phyloP scores from a whole-genome alignment of 2,888 invertebrate species.

The Malacosoma neustria region DNA sequence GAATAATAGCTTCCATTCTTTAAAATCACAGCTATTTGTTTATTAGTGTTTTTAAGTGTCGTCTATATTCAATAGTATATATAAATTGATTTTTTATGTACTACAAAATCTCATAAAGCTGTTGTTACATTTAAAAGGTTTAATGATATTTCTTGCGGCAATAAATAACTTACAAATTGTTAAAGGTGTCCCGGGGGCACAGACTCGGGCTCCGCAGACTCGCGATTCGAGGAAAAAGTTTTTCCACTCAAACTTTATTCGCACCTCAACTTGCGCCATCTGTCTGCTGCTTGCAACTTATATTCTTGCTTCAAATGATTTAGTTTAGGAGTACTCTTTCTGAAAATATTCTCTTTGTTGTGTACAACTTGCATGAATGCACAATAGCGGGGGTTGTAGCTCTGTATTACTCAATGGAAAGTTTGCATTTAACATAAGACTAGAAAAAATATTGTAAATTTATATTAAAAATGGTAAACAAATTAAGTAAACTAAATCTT shows the following conservation, averaged over 20 bases:
- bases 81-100: constrained; percentile 3
- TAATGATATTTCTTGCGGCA: constrained; percentile 66
- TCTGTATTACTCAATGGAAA: too few relatives aligned
- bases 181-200: constrained; percentile 60
- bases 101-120: constrained; percentile 36
- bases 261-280: constrained; percentile 58
- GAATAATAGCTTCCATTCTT: too few relatives aligned
- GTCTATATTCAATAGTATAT: too few relatives aligned
- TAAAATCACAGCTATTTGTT: too few relatives aligned
- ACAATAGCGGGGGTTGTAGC: constrained; percentile 43
- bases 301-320: constrained; percentile 68
- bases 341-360: constrained; percentile 63
- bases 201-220: constrained; percentile 40
- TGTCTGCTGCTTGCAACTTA: constrained; percentile 58
- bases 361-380: constrained; percentile 51
- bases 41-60: too few relatives aligned
- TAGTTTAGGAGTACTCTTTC: constrained; percentile 62
- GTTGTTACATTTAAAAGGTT: constrained; percentile 57
- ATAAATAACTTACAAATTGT: constrained; percentile 73
- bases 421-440: too few relatives aligned
- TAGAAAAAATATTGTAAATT: too few relatives aligned
- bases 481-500: too few relatives aligned
- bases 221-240: constrained; percentile 62
- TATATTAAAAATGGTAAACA: too few relatives aligned
- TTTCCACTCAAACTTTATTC: constrained; percentile 72